Evolutionary conservation across 1,140 invertebrate species (phyloP).

Genomic region (Dufourea novaeangliae): DNA sequence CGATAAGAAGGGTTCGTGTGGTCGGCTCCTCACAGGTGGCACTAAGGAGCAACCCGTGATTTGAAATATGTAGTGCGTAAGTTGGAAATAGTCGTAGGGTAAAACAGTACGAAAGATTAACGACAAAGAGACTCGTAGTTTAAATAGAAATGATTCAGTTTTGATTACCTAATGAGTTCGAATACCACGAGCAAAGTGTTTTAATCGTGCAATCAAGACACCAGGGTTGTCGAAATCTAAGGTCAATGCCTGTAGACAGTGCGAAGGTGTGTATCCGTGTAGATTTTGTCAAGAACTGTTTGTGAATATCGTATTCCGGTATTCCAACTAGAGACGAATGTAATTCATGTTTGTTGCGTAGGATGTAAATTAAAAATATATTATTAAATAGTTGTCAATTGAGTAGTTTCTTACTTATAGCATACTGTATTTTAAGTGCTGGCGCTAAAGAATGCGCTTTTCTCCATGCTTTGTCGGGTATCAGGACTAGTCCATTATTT

Average conservation of each 20-base stretch:
- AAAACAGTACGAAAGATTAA: background rate
- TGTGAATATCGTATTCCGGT: conserved; percentile 54
- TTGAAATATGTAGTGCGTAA: too few relatives aligned
- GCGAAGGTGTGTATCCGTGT: conserved; percentile 53
- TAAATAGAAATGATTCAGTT: background rate
- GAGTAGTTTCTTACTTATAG: conserved; percentile 40
- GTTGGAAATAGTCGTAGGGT: background rate
- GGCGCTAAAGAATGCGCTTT: conserved; percentile 42
- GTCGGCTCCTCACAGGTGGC: too few relatives aligned
- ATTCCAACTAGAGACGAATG: conserved; percentile 48
- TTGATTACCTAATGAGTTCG: conserved; percentile 50
- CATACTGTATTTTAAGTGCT: conserved; percentile 57
- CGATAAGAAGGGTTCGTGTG: too few relatives aligned
- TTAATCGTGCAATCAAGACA: conserved; percentile 57
- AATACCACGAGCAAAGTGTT: conserved; percentile 49
- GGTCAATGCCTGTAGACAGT: conserved; percentile 40
- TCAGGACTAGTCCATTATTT: background rate
- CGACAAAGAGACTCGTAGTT: background rate
- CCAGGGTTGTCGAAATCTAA: conserved; percentile 53
- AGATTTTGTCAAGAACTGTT: conserved; percentile 43
- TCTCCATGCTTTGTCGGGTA: conserved; percentile 55
- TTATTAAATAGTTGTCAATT: background rate
- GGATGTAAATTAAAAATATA: background rate
- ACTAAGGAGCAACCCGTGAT: too few relatives aligned
- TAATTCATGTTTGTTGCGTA: background rate